phyloP scores from a whole-genome alignment of 2,113 vertebrate species.

The Apodemus sylvaticus region DNA sequence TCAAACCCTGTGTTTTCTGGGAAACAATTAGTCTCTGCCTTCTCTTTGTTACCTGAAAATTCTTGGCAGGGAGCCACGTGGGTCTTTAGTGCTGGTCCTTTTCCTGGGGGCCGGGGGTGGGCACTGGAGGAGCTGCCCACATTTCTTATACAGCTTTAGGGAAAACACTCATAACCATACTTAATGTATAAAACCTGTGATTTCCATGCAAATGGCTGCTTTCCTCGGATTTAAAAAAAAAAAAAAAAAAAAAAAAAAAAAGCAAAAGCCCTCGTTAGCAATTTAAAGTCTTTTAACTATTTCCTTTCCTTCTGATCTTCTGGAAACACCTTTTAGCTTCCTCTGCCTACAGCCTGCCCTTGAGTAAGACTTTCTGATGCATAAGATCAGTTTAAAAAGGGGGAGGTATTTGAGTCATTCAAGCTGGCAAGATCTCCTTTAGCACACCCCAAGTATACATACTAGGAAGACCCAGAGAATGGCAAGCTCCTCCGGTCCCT shows the following conservation, averaged over 20 bases:
- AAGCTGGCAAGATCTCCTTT: neutral
- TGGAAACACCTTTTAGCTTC: neutral
- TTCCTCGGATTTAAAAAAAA: slow-evolving; percentile 25
- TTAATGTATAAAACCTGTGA: slow-evolving; percentile 76
- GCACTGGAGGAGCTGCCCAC: neutral
- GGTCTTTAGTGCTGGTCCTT: neutral
- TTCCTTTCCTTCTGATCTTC: slow-evolving; percentile 32
- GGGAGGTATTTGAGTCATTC: slow-evolving; percentile 10
- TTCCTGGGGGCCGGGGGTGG: neutral
- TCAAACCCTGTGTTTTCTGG: slow-evolving; percentile 1
- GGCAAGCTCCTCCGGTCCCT: neutral
- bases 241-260: slow-evolving; percentile 3
- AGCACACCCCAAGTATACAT: neutral
- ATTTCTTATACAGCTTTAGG: slow-evolving; percentile 60
- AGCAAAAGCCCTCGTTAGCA: slow-evolving; percentile 20
- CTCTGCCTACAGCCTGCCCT: neutral
- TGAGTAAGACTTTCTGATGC: neutral
- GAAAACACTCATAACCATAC: slow-evolving; percentile 66
- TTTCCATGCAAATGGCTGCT: slow-evolving; percentile 66
- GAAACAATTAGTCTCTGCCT: neutral
- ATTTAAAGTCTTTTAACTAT: slow-evolving; percentile 69
- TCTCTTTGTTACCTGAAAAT: slow-evolving; percentile 48
- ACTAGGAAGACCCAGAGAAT: neutral
- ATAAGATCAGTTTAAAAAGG: slow-evolving; percentile 1
- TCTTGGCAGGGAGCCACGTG: neutral